Evolutionary conservation across 1,140 invertebrate species (phyloP), one percentile per base, ranked within the genome.

Genomic region (Cydia strobilella): DNA sequence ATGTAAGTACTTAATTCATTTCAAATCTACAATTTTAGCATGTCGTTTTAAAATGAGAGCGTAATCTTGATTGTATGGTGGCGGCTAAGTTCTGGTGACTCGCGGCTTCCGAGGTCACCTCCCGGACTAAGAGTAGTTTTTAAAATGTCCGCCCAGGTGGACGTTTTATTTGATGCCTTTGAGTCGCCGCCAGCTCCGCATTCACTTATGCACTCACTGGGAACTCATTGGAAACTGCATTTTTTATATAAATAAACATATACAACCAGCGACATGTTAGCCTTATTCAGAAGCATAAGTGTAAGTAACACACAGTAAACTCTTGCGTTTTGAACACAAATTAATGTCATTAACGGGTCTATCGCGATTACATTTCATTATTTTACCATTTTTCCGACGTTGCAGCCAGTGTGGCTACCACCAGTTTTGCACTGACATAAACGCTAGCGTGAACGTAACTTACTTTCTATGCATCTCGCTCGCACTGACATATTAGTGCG

Each of bases 81-180:
- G n/a, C 51, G 15, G 5, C n/a, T 54, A 1, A 18, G 3, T 54
- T 18, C 1, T 18, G n/a, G 0, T 54, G 2, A 48, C 7, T 13
- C 42, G n/a, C 6, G n/a, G 6, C n/a, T 54, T 54, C n/a, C 15
- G n/a, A 54, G n/a, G 51, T 3, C 65, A 39, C 0, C 65, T 69
- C 65, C 65, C 65, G 65, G 35, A 18, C 27, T 13, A 35, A 12
- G 5, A 13, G 65, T 39, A 69, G 31, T 69, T 69, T n/a, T 69
- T 39, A 69, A 69, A 69, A 69, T 69, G 65, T 65, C 63, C 63
- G 63, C 31, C 31, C 65, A 69, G 65, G 65, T 69, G 65, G 65
- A 69, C 65, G 65, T 69, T 69, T 69, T 69, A 69, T 69, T 69
- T 69, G 65, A 69, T 69, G 65, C 65, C 54, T 69, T 69, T 69